phyloP scores from a whole-genome alignment of 2,113 vertebrate species.

The Ginglymostoma cirratum region DNA sequence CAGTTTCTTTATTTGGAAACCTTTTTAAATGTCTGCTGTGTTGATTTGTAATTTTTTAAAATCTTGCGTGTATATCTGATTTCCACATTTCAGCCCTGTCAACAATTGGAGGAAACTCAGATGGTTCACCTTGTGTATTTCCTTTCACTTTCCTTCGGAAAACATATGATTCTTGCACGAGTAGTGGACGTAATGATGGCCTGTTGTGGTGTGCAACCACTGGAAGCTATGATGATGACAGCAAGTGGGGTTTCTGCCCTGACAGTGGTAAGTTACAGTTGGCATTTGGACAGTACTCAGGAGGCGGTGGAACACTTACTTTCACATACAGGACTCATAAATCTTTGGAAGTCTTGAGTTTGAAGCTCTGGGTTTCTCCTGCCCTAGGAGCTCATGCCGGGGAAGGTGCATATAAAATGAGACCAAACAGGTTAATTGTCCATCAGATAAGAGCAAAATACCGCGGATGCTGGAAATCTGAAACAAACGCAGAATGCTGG shows the following conservation, averaged over 20 bases:
- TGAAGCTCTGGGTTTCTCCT: not conserved
- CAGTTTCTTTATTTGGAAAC: not conserved
- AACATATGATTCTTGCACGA: constrained; percentile 78
- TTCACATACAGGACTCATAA: not conserved
- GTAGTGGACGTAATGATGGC: constrained; percentile 76
- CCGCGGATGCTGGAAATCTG: not conserved
- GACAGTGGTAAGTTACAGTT: constrained; percentile 70
- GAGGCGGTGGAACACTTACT: not conserved
- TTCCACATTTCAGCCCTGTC: constrained; percentile 71
- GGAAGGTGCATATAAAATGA: not conserved
- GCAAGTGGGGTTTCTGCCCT: constrained; percentile 95
- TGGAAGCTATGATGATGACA: constrained; percentile 84
- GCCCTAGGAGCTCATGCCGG: not conserved
- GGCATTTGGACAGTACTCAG: not conserved
- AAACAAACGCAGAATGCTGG: too few relatives aligned
- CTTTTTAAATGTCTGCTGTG: not conserved
- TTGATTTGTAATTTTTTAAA: not conserved
- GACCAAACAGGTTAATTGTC: not conserved
- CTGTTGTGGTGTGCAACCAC: constrained; percentile 82
- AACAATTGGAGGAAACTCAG: constrained; percentile 85
- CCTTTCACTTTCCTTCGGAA: constrained; percentile 87
- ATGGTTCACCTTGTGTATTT: constrained; percentile 82
- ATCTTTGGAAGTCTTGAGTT: not conserved
- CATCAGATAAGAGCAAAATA: not conserved
- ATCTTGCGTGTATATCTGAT: not conserved